Evolutionary conservation across 2,888 invertebrate genomes (phyloP).

Genomic region (Meteorus cinctellus): DNA sequence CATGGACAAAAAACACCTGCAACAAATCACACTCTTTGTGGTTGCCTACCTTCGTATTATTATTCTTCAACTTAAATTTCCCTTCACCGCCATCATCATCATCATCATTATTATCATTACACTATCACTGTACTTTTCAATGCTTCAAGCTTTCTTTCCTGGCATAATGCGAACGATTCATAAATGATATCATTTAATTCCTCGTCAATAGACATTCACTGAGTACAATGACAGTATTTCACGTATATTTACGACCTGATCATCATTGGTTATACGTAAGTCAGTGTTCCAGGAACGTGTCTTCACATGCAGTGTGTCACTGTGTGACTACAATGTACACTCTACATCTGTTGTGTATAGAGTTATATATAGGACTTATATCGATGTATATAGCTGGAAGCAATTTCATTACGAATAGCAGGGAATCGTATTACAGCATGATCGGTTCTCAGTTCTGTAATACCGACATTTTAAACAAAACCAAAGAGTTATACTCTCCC

Average conservation of each 20-base stretch:
- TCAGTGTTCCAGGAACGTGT: neutral
- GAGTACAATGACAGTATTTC: slow-evolving; percentile 50
- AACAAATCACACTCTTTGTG: slow-evolving; percentile 4
- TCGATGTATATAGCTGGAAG: too few relatives aligned
- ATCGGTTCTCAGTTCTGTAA: too few relatives aligned
- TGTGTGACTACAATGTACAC: too few relatives aligned
- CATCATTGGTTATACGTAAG: neutral
- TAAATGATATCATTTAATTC: neutral
- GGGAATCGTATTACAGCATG: too few relatives aligned
- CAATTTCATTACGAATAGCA: too few relatives aligned
- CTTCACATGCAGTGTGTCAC: neutral
- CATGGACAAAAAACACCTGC: slow-evolving; percentile 35
- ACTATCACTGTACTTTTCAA: neutral
- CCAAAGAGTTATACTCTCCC: too few relatives aligned
- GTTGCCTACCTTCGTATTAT: slow-evolving; percentile 2
- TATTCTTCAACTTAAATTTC: neutral
- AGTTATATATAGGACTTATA: too few relatives aligned
- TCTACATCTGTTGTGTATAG: too few relatives aligned
- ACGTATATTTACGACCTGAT: slow-evolving; percentile 49
- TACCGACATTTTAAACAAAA: too few relatives aligned
- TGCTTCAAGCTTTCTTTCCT: neutral
- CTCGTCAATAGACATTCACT: neutral
- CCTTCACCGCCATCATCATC: neutral
- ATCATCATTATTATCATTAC: neutral
- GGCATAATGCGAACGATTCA: neutral